Conservation (phyloP, 1,140 invertebrate genomes). For the Dendroctonus ponderosae region DNA sequence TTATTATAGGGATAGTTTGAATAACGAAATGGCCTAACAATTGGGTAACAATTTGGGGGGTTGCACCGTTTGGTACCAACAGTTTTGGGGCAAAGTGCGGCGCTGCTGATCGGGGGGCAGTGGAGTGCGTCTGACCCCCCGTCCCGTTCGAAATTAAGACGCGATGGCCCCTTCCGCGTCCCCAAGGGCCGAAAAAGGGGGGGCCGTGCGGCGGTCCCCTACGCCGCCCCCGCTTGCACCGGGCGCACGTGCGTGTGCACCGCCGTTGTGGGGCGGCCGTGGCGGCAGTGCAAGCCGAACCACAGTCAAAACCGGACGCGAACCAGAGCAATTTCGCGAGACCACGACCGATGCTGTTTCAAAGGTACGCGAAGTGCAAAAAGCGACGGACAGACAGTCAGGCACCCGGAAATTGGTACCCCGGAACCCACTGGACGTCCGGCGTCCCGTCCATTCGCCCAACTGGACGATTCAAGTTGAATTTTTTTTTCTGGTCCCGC, state of each 20-base stretch:
- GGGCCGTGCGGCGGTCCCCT: conserved; percentile 6
- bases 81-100: too few species aligned
- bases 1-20: too few species aligned
- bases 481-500: background rate
- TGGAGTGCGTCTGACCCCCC: conserved; percentile 17
- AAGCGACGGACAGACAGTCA: conserved; percentile 4
- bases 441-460: background rate
- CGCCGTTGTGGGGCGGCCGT: conserved; percentile 16
- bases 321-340: background rate
- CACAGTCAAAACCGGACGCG: conserved; percentile 20
- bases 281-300: conserved; percentile 30
- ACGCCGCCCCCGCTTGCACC: conserved; percentile 28
- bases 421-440: background rate
- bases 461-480: background rate
- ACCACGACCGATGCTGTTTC: conserved; percentile 27
- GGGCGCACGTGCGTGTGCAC: conserved; percentile 30
- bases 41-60: too few species aligned
- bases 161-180: conserved; percentile 27
- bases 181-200: conserved; percentile 12
- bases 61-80: too few species aligned
- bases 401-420: conserved; percentile 14
- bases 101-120: too few species aligned
- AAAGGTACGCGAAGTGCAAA: conserved; percentile 26
- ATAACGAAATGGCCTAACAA: too few species aligned
- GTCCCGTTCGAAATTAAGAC: conserved; percentile 33